These are phyloP conservation scores for Eclectus roratus DNA, from an alignment of 2,113 vertebrate species.

Conservation along the genomic window DNA sequence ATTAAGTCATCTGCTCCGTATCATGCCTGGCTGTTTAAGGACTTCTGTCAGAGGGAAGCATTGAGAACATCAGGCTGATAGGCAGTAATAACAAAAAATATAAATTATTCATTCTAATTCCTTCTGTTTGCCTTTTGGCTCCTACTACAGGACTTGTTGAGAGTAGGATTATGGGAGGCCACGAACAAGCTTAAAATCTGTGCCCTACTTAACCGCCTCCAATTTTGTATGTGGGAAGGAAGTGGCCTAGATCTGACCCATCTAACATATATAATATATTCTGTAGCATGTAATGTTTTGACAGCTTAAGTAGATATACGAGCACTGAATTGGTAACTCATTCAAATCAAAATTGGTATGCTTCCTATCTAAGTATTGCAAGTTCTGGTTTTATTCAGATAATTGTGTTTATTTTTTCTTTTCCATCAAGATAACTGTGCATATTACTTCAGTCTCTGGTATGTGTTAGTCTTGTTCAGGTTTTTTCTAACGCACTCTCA, in stretches of 20 bases:
- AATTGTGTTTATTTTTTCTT: slow-evolving; percentile 65
- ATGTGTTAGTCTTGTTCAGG: slow-evolving; percentile 37
- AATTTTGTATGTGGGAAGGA: slow-evolving; percentile 55
- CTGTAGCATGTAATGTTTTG: slow-evolving; percentile 54
- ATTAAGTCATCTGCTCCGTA: slow-evolving; percentile 23
- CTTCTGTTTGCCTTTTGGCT: not conserved
- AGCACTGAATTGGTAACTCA: slow-evolving; percentile 29
- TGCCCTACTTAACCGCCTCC: not conserved
- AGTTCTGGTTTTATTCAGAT: slow-evolving; percentile 66
- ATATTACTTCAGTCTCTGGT: slow-evolving; percentile 52
- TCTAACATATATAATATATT: slow-evolving; percentile 52
- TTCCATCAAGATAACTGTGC: slow-evolving; percentile 52
- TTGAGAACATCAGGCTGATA: not conserved
- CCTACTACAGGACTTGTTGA: not conserved
- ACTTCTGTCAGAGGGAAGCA: slow-evolving; percentile 1
- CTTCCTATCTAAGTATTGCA: slow-evolving; percentile 44
- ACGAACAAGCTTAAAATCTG: slow-evolving; percentile 28
- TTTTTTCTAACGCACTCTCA: slow-evolving; percentile 14
- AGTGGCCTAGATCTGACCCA: slow-evolving; percentile 62
- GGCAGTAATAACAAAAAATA: not conserved
- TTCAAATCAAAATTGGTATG: slow-evolving; percentile 55
- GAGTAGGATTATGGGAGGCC: not conserved
- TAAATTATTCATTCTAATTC: not conserved
- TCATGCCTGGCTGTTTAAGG: not conserved
- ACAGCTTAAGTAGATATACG: slow-evolving; percentile 55